Evolutionary conservation across 2,888 invertebrate species (phyloP), one percentile per base, ranked within the genome.

Genomic region (Colostygia pectinataria): DNA sequence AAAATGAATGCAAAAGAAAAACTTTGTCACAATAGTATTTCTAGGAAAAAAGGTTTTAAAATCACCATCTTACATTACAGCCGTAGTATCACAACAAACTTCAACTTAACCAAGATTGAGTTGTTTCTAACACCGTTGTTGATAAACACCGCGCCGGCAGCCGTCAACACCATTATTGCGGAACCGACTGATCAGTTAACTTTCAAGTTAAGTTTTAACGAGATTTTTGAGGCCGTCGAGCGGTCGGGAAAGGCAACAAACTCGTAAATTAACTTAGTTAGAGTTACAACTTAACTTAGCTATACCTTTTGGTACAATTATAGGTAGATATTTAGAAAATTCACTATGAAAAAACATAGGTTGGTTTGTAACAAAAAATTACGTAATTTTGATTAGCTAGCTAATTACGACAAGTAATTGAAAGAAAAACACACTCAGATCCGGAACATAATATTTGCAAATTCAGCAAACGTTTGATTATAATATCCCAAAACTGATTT

Each of bases 221-320:
- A 83, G 82, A 74, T 81, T 83, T 82, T 80, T 80, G 76, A 72
- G 73, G 74, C 59, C 53, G 40, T 55, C 68, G 67, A 65, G 68
- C 67, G 74, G 71, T 63, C 49, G 58, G 56, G 59, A 63, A 64
- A 60, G 65, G 61, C 59, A 66, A 71, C 61, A 57, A 27, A 62
- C 61, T 64, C 67, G 67, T 70, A 77, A 83, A 82, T 82, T 80
- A 71, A 79, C 80, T 83, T 77, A 74, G 61, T 49, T 58, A 58
- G 80, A 78, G 65, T 71, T 66, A 57, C 59, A 64, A 59, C 69
- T 66, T 71, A 64, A 65, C 73, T 71, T 59, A 65, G 64, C 38
- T 37, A 5, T 27, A 73, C 71, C 55, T 38, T 57, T 66, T 60
- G 54, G 59, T 63, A 65, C 60, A 67, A 66, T 68, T 72, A 3